phyloP scores from a whole-genome alignment of 2,797 vertebrate species.

The Tragelaphus oryx region DNA sequence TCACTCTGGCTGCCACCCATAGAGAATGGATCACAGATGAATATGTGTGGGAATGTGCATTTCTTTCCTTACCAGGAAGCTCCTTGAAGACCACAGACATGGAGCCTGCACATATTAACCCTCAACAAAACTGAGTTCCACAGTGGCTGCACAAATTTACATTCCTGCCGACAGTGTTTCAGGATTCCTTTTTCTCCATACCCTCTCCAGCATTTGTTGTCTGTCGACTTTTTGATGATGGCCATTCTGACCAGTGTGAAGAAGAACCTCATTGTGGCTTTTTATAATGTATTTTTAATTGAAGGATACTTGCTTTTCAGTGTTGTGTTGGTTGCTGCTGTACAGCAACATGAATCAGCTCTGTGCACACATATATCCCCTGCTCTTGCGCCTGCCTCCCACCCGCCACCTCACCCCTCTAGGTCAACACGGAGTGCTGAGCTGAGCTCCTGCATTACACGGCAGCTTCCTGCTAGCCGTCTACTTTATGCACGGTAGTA shows the following conservation, averaged over 20 bases:
- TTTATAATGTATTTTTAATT: not conserved
- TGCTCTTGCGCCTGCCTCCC: fast-evolving
- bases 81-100: too few relatives aligned
- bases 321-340: fast-evolving
- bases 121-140: not conserved
- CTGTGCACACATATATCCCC: fast-evolving
- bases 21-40: too few relatives aligned
- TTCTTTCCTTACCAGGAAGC: too few relatives aligned
- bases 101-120: too few relatives aligned
- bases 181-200: not conserved
- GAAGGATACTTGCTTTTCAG: not conserved
- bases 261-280: not conserved
- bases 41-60: too few relatives aligned
- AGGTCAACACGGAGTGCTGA: not conserved
- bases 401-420: too few relatives aligned
- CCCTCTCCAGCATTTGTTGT: not conserved
- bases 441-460: not conserved
- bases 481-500: not conserved
- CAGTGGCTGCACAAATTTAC: not conserved
- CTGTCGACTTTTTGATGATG: not conserved
- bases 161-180: not conserved
- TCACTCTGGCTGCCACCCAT: too few relatives aligned
- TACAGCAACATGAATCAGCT: not conserved
- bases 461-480: not conserved
- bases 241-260: not conserved